Percentiles rank a stretch among this genome's conserved stretches.
Evolutionary conservation across 1,140 invertebrate species (phyloP).

Genomic region (Helicoverpa zea): DNA sequence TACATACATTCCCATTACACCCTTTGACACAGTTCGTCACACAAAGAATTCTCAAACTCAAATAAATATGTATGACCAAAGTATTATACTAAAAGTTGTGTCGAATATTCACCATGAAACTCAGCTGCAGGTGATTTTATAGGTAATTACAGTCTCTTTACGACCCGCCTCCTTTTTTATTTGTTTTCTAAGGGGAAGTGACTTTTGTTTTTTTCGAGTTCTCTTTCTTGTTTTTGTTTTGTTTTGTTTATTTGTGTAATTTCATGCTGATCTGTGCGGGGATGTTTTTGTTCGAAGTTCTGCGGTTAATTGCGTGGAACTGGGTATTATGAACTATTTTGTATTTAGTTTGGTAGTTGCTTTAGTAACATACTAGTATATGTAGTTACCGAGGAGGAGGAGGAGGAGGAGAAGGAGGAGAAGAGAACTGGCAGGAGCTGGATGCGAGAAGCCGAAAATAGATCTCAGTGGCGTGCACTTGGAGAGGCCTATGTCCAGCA

Average conservation of each 20-base stretch:
- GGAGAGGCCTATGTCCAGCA: too few relatives aligned
- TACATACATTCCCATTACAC: neutral
- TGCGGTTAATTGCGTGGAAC: slow-evolving; percentile 24
- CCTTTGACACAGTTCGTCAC: neutral
- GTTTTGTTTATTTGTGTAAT: slow-evolving; percentile 44
- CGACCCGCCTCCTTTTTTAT: slow-evolving; percentile 39
- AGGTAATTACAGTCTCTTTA: slow-evolving; percentile 51
- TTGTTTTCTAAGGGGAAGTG: slow-evolving; percentile 40
- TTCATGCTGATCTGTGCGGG: slow-evolving; percentile 27
- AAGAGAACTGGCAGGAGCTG: too few relatives aligned
- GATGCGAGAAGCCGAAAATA: too few relatives aligned
- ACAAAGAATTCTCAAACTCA: neutral
- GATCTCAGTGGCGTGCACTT: too few relatives aligned
- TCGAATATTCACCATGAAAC: slow-evolving; percentile 12
- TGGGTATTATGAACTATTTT: neutral
- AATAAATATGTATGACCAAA: slow-evolving; percentile 9
- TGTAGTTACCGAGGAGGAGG: too few relatives aligned
- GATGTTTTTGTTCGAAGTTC: slow-evolving; percentile 18
- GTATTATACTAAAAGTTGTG: slow-evolving; percentile 18
- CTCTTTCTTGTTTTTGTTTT: slow-evolving; percentile 16
- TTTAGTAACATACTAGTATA: too few relatives aligned
- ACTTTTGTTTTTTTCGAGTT: slow-evolving; percentile 38
- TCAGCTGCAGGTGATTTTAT: slow-evolving; percentile 49
- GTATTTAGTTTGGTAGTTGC: neutral
- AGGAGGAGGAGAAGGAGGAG: too few relatives aligned